A percentile compares a stretch with the other conserved stretches of the same genome.
Evolutionary conservation across 2,113 vertebrate genomes (phyloP).

Genomic region (Podiceps cristatus): DNA sequence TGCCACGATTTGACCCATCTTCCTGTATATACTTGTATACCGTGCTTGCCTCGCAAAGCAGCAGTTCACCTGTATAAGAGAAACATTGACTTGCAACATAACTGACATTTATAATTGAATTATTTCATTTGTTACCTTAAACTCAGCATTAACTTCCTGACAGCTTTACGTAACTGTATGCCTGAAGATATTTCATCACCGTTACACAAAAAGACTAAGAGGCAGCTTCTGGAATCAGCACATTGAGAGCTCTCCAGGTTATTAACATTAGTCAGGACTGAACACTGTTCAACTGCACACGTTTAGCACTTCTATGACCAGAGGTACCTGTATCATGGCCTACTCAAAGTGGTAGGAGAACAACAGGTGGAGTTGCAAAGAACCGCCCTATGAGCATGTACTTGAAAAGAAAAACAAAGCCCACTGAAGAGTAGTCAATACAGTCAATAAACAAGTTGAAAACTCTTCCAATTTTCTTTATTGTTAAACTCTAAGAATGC

Average conservation of each 20-base stretch:
- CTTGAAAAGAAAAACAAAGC: background rate
- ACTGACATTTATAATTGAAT: background rate
- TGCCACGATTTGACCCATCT: slow-evolving; percentile 82
- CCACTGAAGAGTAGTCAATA: background rate
- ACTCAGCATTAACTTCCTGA: background rate
- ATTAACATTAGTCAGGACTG: background rate
- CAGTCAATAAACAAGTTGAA: background rate
- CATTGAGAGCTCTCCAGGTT: background rate
- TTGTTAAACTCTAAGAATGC: background rate
- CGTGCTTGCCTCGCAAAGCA: slow-evolving; percentile 86
- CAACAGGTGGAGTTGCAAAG: background rate
- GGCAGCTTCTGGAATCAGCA: background rate
- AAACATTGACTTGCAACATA: background rate
- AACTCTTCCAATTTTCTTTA: background rate
- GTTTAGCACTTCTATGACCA: background rate
- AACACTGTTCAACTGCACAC: background rate
- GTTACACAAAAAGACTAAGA: background rate
- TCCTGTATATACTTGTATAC: slow-evolving; percentile 85
- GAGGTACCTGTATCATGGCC: background rate
- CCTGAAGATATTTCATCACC: background rate
- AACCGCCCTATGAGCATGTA: rapidly evolving
- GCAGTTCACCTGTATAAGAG: slow-evolving; percentile 80
- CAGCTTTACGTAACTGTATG: background rate
- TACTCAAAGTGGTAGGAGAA: background rate
- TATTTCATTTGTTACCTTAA: background rate